These are phyloP conservation scores for Allobates femoralis DNA, from an alignment of 2,797 vertebrate species.

Conservation along the genomic window DNA sequence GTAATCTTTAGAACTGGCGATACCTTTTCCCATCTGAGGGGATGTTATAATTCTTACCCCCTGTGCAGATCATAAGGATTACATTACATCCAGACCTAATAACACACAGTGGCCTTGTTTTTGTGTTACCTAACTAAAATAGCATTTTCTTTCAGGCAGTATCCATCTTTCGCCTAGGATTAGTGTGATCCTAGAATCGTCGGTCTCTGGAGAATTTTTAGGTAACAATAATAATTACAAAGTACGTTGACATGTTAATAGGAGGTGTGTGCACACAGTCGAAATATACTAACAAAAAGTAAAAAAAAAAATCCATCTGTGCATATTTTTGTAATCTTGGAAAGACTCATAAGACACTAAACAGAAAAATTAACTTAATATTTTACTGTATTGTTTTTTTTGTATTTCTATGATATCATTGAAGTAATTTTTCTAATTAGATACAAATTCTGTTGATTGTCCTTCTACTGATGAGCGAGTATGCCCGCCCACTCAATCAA, in stretches of 20 bases:
- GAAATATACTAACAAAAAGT: not conserved
- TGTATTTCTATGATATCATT: too few relatives aligned
- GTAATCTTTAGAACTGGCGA: slow-evolving; percentile 41
- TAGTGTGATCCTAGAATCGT: not conserved
- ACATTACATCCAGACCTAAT: slow-evolving; percentile 26
- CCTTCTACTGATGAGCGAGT: too few relatives aligned
- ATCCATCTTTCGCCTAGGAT: not conserved
- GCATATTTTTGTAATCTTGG: not conserved
- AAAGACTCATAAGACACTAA: too few relatives aligned
- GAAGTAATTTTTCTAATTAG: too few relatives aligned
- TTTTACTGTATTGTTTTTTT: too few relatives aligned
- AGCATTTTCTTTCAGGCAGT: slow-evolving; percentile 31
- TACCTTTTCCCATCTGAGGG: slow-evolving; percentile 38
- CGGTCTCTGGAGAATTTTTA: not conserved
- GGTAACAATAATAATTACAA: not conserved
- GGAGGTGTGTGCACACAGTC: too few relatives aligned
- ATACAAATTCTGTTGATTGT: too few relatives aligned
- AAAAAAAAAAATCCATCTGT: not conserved
- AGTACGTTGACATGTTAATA: not conserved
- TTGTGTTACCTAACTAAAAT: slow-evolving; percentile 45
- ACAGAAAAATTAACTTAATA: too few relatives aligned
- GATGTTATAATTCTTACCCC: slow-evolving; percentile 46
- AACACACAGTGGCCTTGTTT: slow-evolving; percentile 28
- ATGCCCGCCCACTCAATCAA: too few relatives aligned
- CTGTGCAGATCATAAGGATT: slow-evolving; percentile 36